These are phyloP conservation scores for Octopus sinensis DNA, from an alignment of 1,140 invertebrate species.

Conservation along the genomic window DNA sequence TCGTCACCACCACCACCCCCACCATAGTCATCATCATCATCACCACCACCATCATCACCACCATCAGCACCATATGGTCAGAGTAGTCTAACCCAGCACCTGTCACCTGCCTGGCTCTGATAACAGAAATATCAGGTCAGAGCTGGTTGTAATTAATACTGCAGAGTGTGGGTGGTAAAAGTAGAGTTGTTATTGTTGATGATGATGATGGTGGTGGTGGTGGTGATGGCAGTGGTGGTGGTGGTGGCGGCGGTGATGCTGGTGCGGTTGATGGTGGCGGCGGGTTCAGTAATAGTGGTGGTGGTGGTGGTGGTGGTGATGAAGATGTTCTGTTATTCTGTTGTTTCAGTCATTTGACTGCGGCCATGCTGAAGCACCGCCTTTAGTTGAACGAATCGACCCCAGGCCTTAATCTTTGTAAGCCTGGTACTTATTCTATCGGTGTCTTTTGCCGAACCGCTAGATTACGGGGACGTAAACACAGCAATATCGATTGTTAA, in stretches of 20 bases:
- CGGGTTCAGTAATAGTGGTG: neutral
- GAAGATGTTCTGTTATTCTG: too few relatives aligned
- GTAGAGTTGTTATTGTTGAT: neutral
- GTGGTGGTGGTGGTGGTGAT: too few relatives aligned
- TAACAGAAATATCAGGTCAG: neutral
- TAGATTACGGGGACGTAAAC: too few relatives aligned
- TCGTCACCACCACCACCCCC: too few relatives aligned
- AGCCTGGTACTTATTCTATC: too few relatives aligned
- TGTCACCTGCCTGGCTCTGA: neutral
- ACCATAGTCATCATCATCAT: too few relatives aligned
- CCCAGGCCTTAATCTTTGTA: too few relatives aligned
- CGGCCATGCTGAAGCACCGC: too few relatives aligned
- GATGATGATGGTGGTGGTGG: neutral
- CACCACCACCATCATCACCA: neutral
- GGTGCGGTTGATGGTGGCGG: constrained; percentile 8
- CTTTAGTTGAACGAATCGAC: too few relatives aligned
- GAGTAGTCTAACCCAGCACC: neutral
- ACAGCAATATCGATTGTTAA: too few relatives aligned
- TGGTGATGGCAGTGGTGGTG: neutral
- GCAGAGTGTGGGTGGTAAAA: neutral
- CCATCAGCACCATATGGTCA: neutral
- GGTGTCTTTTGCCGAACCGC: too few relatives aligned
- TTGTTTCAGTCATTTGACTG: too few relatives aligned
- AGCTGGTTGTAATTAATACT: neutral
- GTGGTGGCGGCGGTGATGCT: constrained; percentile 4